phyloP scores from a whole-genome alignment of 2,797 vertebrate species.

The Myripristis jacobus region DNA sequence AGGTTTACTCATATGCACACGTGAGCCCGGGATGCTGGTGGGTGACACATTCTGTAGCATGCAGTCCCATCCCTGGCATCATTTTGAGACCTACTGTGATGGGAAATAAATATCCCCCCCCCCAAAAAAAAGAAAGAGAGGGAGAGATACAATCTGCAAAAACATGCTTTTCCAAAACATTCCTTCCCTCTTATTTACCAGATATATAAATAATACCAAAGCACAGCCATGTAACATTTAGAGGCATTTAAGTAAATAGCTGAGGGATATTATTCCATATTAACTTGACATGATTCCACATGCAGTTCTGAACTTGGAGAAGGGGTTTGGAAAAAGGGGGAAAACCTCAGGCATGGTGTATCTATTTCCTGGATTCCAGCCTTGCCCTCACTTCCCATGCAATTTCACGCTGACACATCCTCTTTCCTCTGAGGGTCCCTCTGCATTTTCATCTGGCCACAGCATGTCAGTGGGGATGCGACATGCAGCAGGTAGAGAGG shows the following conservation, averaged over 20 bases:
- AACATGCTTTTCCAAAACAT: slow-evolving; percentile 35
- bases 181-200: slow-evolving; percentile 36
- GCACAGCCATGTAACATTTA: slow-evolving; percentile 26
- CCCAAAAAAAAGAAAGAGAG: background rate
- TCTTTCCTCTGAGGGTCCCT: slow-evolving; percentile 31
- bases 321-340: slow-evolving; percentile 22
- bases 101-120: slow-evolving; percentile 14
- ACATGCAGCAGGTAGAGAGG: background rate
- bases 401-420: slow-evolving; percentile 56
- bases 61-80: slow-evolving; percentile 1
- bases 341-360: slow-evolving; percentile 26
- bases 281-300: slow-evolving; percentile 52
- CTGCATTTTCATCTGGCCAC: slow-evolving; percentile 39
- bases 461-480: background rate
- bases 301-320: slow-evolving; percentile 37
- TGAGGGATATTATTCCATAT: slow-evolving; percentile 57
- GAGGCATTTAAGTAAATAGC: slow-evolving; percentile 54
- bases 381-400: slow-evolving; percentile 40
- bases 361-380: slow-evolving; percentile 39
- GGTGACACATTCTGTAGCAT: slow-evolving; percentile 15
- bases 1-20: slow-evolving; percentile 29
- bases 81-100: background rate
- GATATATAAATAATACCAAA: slow-evolving; percentile 23
- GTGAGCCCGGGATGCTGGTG: slow-evolving; percentile 40
- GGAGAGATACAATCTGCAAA: slow-evolving; percentile 27